These are phyloP conservation scores for Spongia lamella DNA, from an alignment of 37 sponge, comb jelly and placozoan species.

Conservation along the genomic window DNA sequence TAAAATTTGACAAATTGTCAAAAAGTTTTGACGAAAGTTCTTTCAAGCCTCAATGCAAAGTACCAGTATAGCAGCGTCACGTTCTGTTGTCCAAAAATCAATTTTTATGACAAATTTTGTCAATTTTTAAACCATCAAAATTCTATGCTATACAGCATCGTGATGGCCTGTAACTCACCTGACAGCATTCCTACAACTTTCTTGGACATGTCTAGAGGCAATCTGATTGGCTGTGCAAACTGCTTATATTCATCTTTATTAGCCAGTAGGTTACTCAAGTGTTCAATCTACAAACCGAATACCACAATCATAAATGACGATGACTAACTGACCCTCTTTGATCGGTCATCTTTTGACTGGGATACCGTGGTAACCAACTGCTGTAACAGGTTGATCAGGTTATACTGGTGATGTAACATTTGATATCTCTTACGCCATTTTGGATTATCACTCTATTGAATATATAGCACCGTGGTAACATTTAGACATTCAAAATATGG, in stretches of 20 bases:
- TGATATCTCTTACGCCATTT: constrained; percentile 65
- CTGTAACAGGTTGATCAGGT: constrained; percentile 40
- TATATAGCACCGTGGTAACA: no score
- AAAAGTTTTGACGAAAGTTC: constrained; percentile 1
- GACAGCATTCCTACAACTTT: no score
- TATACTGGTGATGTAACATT: constrained; percentile 71
- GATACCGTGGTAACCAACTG: constrained; percentile 37
- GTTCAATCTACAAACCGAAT: no score
- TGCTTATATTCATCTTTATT: no score
- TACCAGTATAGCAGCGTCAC: not conserved
- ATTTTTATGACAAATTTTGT: no score
- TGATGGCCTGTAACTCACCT: no score
- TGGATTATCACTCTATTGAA: constrained; percentile 36
- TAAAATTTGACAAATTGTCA: constrained; percentile 9
- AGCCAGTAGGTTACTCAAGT: no score
- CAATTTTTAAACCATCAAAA: no score
- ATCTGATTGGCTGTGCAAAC: constrained; percentile 26
- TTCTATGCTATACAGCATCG: no score
- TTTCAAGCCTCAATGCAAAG: not conserved
- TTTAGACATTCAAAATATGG: no score
- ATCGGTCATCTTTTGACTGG: constrained; percentile 60
- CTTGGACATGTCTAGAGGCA: constrained; percentile 36
- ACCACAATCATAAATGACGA: no score
- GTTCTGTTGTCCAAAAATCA: no score
- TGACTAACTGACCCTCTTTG: constrained; percentile 50